Evolutionary conservation across 2,797 vertebrate genomes (phyloP), one percentile per base, ranked within the genome.

Genomic region (Cirrhinus mrigala): DNA sequence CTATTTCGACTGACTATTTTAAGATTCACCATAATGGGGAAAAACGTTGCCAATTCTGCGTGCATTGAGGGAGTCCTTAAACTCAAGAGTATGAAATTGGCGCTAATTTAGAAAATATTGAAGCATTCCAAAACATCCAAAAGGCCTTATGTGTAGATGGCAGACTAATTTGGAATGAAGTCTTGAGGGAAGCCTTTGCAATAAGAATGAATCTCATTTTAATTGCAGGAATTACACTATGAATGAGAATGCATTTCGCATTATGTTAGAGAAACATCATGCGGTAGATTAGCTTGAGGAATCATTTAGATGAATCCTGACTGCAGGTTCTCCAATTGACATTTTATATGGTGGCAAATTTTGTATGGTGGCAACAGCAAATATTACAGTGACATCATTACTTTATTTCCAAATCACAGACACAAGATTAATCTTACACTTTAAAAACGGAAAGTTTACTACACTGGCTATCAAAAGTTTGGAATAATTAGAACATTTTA

Each of bases 111-210:
- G n/a, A 84, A 70, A 70, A 60, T 56, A 58, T 70, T 70, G 4
- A 84, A 78, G 46, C 50, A 58, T 60, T 50, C 50, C 66, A 79
- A 79, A 78, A 84, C 83, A 29, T 83, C 46, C 73, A 52, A 54
- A 56, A 76, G 6, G 62, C 58, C 46, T 14, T 40, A 20, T 66
- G 48, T 77, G 60, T 54, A 58, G 14, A 33, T 79, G 74, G 27
- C 8, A 79, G 18, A 70, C 24, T 79, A 7, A 79, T 79, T 70
- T 71, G 50, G 27, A 77, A 60, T 60, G 14, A 60, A 79, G 54
- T 79, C 52, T 78, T 58, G 7, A 58, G 83, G 83, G 52, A 79
- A 79, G 52, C 24, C 37, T 50, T 14, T 79, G 73, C 82, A 68
- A 48, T 66, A 56, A 83, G 66, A 76, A 60, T 71, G 7, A 83